A percentile compares a stretch with the other conserved stretches of the same genome.
These are phyloP conservation scores for Podarcis raffonei DNA, from an alignment of 2,113 vertebrate genomes.

Conservation along the genomic window DNA sequence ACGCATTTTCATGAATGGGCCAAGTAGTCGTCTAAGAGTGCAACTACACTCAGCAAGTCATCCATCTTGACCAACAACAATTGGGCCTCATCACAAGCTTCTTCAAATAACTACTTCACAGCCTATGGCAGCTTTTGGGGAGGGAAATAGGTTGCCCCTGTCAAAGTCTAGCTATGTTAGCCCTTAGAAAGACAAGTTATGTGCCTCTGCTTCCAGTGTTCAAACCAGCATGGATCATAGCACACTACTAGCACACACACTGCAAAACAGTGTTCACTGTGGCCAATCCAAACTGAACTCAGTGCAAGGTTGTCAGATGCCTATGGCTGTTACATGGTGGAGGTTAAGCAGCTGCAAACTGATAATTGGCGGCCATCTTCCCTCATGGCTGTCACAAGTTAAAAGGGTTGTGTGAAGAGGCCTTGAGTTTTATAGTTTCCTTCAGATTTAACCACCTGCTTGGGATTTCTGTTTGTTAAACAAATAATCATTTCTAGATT, in stretches of 20 bases:
- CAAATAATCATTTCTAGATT: not conserved
- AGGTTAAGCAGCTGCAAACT: not conserved
- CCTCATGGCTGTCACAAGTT: not conserved
- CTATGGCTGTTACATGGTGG: not conserved
- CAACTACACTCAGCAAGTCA: not conserved
- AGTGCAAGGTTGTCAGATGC: not conserved
- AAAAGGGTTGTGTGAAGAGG: not conserved
- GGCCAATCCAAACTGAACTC: not conserved
- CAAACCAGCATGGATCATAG: not conserved
- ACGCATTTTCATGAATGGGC: not conserved
- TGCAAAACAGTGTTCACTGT: not conserved
- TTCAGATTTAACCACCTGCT: not conserved
- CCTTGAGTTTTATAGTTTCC: not conserved
- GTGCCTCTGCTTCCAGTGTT: not conserved
- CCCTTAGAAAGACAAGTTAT: not conserved
- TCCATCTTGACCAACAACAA: not conserved
- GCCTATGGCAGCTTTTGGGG: not conserved
- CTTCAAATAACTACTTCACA: not conserved
- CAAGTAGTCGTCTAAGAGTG: not conserved
- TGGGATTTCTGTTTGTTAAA: not conserved
- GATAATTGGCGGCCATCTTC: not conserved
- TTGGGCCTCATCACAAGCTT: not conserved
- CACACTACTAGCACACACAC: not conserved
- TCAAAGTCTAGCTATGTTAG: not conserved
- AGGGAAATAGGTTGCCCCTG: not conserved